Evolutionary conservation across 2,113 vertebrate genomes (phyloP).

Genomic region (Paedocypris sp.): DNA sequence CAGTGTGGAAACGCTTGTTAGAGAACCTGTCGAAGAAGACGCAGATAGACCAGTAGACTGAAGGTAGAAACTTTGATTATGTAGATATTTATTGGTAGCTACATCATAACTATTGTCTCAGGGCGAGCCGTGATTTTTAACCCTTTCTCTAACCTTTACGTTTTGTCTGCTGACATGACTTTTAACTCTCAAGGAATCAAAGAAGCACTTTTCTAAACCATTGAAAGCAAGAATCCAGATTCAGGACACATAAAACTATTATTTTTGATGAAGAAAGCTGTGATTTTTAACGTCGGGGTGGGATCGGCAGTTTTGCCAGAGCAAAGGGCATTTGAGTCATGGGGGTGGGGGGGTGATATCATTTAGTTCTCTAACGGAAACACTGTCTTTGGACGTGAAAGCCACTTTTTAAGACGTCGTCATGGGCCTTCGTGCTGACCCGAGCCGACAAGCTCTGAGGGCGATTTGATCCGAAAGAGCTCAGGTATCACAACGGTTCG

Average conservation of each 20-base stretch:
- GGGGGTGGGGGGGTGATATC: slow-evolving; percentile 11
- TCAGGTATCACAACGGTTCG: slow-evolving; percentile 25
- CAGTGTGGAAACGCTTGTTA: slow-evolving; percentile 47
- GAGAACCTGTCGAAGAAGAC: slow-evolving; percentile 32
- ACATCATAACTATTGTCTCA: slow-evolving; percentile 24
- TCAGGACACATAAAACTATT: slow-evolving; percentile 35
- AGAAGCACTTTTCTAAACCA: slow-evolving; percentile 64
- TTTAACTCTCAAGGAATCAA: slow-evolving; percentile 56
- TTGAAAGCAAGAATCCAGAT: slow-evolving; percentile 47
- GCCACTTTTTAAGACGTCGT: slow-evolving; percentile 19
- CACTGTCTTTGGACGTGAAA: slow-evolving; percentile 12
- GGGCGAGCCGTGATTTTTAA: slow-evolving; percentile 22
- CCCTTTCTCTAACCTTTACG: slow-evolving; percentile 28
- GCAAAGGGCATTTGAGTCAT: slow-evolving; percentile 16
- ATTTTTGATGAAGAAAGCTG: slow-evolving; percentile 63
- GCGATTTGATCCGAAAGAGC: slow-evolving; percentile 24
- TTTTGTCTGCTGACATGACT: slow-evolving; percentile 38
- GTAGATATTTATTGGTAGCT: slow-evolving; percentile 26
- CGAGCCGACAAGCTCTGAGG: slow-evolving; percentile 1
- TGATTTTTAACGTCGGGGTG: slow-evolving; percentile 44
- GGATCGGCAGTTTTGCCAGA: background rate
- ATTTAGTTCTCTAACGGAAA: slow-evolving; percentile 13
- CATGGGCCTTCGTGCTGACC: slow-evolving; percentile 9
- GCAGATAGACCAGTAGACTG: background rate
- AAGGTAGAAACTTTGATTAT: background rate